A percentile compares a stretch with the other conserved stretches of the same genome.
Conservation (phyloP, 2,113 vertebrate species). For the Setophaga coronata region DNA sequence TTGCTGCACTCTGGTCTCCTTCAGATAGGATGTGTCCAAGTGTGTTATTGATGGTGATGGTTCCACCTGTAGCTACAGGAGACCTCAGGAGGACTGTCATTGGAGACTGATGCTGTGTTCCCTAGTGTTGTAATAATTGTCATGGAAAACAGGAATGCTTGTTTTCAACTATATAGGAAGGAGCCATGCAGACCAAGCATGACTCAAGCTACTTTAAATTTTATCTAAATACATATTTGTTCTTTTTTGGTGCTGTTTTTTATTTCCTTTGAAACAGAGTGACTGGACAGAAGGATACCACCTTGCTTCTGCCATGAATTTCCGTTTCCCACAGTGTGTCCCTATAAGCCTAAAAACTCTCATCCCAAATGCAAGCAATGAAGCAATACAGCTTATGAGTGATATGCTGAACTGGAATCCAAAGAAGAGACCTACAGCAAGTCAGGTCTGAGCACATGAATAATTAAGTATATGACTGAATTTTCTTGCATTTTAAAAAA, state of each 20-base stretch:
- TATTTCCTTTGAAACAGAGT: constrained; percentile 71
- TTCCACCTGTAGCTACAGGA: not conserved
- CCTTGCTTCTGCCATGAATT: constrained; percentile 92
- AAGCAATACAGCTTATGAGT: constrained; percentile 89
- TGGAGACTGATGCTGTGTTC: not conserved
- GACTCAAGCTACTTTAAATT: not conserved
- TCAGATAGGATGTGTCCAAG: not conserved
- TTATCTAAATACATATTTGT: not conserved
- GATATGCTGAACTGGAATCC: constrained; percentile 94
- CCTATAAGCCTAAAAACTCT: constrained; percentile 93
- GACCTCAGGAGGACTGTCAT: not conserved
- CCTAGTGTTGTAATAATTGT: not conserved
- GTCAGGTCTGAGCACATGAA: constrained; percentile 78
- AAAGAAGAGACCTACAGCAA: constrained; percentile 92
- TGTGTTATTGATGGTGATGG: not conserved
- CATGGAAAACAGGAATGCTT: not conserved
- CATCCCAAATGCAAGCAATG: constrained; percentile 94
- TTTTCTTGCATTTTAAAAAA: not conserved
- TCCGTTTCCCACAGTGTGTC: constrained; percentile 95
- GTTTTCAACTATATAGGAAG: not conserved
- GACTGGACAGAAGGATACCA: constrained; percentile 97
- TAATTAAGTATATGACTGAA: not conserved
- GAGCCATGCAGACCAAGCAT: not conserved
- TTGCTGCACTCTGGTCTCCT: not conserved
- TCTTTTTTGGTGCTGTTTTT: not conserved